Evolutionary conservation across 2,113 vertebrate species (phyloP).

Genomic region (Mormoops blainvillei): DNA sequence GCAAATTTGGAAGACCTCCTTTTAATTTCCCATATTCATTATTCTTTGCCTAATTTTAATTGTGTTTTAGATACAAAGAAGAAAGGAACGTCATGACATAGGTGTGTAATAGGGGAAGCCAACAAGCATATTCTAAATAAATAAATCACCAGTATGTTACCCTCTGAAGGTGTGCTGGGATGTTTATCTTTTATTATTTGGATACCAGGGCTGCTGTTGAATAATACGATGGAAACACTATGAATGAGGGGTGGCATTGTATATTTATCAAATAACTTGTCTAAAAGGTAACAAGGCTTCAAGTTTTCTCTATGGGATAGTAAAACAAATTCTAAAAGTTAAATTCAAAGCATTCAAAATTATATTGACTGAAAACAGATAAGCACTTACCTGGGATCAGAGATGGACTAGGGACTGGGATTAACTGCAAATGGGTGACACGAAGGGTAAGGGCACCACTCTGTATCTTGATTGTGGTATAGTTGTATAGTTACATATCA

Average conservation of each 20-base stretch:
- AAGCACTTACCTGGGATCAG: background rate
- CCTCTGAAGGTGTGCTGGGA: background rate
- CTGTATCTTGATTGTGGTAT: background rate
- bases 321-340: background rate
- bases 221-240: background rate
- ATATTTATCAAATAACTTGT: background rate
- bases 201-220: background rate
- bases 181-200: background rate
- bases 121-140: background rate
- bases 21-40: background rate
- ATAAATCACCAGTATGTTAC: background rate
- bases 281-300: background rate
- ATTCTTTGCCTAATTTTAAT: background rate
- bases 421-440: background rate
- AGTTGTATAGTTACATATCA: background rate
- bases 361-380: background rate
- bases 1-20: background rate
- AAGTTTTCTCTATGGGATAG: conserved; percentile 4
- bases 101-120: background rate
- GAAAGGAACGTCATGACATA: background rate
- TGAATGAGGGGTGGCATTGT: background rate
- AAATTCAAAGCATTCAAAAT: conserved; percentile 8
- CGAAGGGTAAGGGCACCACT: background rate
- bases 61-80: background rate
- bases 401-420: background rate